Percentiles rank a stretch among this genome's conserved stretches.
phyloP scores from a whole-genome alignment of 2,113 vertebrate species.

The Petaurus breviceps region DNA sequence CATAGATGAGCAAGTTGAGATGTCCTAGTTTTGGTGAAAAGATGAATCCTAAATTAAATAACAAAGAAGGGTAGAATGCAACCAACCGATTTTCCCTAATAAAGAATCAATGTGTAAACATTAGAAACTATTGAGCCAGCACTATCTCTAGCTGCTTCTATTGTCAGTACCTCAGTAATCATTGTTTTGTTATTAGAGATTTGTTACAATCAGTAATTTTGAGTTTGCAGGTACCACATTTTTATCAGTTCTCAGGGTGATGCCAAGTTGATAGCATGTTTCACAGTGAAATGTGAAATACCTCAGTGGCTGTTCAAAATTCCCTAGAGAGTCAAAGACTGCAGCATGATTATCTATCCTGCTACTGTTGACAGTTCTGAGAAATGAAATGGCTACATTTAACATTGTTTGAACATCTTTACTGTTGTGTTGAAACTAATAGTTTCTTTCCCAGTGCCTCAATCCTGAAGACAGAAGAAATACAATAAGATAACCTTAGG shows the following conservation, averaged over 20 bases:
- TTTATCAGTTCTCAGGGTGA: neutral
- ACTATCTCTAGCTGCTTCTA: neutral
- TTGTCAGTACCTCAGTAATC: neutral
- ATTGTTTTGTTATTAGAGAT: neutral
- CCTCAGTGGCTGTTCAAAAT: neutral
- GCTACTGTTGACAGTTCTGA: neutral
- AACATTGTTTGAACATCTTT: neutral
- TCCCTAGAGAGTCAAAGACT: neutral
- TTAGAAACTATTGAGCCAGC: neutral
- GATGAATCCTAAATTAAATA: neutral
- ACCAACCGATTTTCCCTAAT: neutral
- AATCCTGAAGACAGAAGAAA: neutral
- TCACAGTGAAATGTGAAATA: neutral
- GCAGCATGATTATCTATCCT: neutral
- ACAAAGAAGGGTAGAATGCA: too few species aligned
- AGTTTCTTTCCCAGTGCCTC: neutral
- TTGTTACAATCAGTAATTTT: neutral
- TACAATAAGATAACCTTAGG: neutral
- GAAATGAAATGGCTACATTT: constrained; percentile 10
- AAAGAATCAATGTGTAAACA: neutral
- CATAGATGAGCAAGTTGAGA: neutral
- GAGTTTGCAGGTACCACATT: neutral
- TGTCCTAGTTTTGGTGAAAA: neutral
- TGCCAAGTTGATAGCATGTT: neutral
- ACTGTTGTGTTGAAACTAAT: neutral